A percentile compares a stretch with the other conserved stretches of the same genome.
These are phyloP conservation scores for Lerema accius DNA, from an alignment of 1,140 invertebrate genomes.

Conservation along the genomic window DNA sequence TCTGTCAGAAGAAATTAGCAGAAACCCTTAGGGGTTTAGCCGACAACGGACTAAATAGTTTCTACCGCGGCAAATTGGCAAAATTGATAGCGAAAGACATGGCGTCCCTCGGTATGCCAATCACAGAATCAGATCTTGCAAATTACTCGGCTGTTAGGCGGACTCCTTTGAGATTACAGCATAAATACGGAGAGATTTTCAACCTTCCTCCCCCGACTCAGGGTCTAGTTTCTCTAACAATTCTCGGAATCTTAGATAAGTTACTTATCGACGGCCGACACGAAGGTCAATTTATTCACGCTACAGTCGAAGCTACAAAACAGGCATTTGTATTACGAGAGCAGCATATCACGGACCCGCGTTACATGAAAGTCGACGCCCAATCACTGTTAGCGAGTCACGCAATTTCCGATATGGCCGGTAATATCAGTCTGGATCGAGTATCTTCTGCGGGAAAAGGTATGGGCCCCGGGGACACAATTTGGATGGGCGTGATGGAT, in stretches of 20 bases:
- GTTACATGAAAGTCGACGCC: slow-evolving; percentile 60
- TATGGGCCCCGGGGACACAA: slow-evolving; percentile 64
- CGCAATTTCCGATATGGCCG: slow-evolving; percentile 58
- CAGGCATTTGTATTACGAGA: slow-evolving; percentile 67
- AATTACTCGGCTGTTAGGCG: slow-evolving; percentile 63
- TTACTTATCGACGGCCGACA: slow-evolving; percentile 62
- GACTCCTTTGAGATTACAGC: slow-evolving; percentile 54
- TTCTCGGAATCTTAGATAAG: slow-evolving; percentile 68
- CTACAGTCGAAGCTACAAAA: slow-evolving; percentile 72
- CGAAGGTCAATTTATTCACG: slow-evolving; percentile 72
- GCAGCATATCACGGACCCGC: slow-evolving; percentile 67
- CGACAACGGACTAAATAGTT: slow-evolving; percentile 65
- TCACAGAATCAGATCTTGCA: slow-evolving; percentile 64
- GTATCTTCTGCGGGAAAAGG: slow-evolving; percentile 43
- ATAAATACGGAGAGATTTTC: slow-evolving; percentile 58
- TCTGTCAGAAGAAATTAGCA: slow-evolving; percentile 63
- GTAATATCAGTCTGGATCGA: slow-evolving; percentile 51
- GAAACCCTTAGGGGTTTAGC: slow-evolving; percentile 56
- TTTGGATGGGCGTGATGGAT: slow-evolving; percentile 76
- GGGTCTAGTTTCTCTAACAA: slow-evolving; percentile 65
- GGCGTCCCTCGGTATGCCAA: slow-evolving; percentile 61
- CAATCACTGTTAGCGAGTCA: slow-evolving; percentile 50
- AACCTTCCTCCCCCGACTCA: slow-evolving; percentile 72
- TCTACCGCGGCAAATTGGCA: slow-evolving; percentile 66
- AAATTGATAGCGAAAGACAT: slow-evolving; percentile 66